phyloP scores from a whole-genome alignment of 2,888 invertebrate species.

The Himalopsyche kuldschensis region DNA sequence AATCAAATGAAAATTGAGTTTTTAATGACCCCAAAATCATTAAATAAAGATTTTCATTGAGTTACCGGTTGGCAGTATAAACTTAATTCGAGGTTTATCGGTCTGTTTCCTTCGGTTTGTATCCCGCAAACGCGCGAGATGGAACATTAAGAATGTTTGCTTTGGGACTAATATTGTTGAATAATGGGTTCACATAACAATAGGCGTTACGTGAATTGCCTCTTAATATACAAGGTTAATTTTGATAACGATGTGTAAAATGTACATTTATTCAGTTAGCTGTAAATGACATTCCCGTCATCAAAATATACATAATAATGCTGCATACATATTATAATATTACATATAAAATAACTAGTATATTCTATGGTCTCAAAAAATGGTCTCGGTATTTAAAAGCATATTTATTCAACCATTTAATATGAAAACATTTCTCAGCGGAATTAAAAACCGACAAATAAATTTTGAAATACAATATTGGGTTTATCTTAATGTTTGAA shows the following conservation, averaged over 20 bases:
- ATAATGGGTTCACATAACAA: background rate
- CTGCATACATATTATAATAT: too few relatives aligned
- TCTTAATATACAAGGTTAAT: background rate
- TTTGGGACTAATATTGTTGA: slow-evolving; percentile 1
- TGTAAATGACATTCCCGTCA: background rate
- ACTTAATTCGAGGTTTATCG: background rate
- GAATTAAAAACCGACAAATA: too few relatives aligned
- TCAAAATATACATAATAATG: background rate
- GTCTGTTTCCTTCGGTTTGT: background rate
- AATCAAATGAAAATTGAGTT: background rate
- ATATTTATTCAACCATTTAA: too few relatives aligned
- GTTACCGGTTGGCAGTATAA: background rate
- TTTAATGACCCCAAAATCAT: background rate
- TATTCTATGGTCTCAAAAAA: too few relatives aligned
- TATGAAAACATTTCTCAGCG: too few relatives aligned
- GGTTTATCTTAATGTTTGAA: too few relatives aligned
- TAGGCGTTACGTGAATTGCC: background rate
- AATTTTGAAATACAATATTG: too few relatives aligned
- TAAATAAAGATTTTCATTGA: background rate
- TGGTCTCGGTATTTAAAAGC: too few relatives aligned
- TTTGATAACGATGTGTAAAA: background rate
- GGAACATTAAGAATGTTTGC: background rate
- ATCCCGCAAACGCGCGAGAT: background rate
- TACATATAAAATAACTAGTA: too few relatives aligned
- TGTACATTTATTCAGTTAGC: background rate